These are phyloP conservation scores for Limulus polyphemus DNA, from an alignment of 2,888 invertebrate genomes.

Conservation along the genomic window DNA sequence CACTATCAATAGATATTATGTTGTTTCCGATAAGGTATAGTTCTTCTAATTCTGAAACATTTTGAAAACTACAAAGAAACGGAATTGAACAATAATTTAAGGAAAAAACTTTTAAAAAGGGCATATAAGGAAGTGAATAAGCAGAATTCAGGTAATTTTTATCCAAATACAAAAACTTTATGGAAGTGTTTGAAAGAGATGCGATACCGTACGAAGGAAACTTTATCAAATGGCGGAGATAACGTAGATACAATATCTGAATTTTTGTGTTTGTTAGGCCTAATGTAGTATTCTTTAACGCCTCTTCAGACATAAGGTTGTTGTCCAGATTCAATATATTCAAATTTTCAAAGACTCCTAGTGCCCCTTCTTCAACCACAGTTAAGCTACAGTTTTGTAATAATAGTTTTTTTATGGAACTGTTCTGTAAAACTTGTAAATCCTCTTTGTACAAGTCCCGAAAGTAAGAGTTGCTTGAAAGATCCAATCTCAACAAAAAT, in stretches of 20 bases:
- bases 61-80: slow-evolving; percentile 1
- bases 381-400: no score
- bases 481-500: no score
- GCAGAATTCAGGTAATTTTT: slow-evolving; percentile 1
- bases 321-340: slow-evolving; percentile 4
- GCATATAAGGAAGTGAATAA: slow-evolving; percentile 2
- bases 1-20: background rate
- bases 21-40: background rate
- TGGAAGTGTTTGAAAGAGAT: slow-evolving; percentile 4
- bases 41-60: slow-evolving; percentile 3
- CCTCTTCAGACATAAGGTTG: slow-evolving; percentile 5
- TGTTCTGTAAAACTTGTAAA: no score
- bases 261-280: background rate
- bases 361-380: slow-evolving; percentile 2
- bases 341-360: slow-evolving; percentile 1
- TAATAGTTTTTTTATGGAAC: no score
- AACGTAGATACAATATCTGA: background rate
- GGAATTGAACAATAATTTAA: slow-evolving; percentile 1
- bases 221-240: background rate
- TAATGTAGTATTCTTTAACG: slow-evolving; percentile 6
- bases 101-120: slow-evolving; percentile 1
- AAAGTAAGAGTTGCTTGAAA: no score
- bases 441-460: no score
- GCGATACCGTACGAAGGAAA: slow-evolving; percentile 5
- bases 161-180: slow-evolving; percentile 1